phyloP scores from a whole-genome alignment of 2,113 vertebrate species.

The Anarhynchus alexandrinus region DNA sequence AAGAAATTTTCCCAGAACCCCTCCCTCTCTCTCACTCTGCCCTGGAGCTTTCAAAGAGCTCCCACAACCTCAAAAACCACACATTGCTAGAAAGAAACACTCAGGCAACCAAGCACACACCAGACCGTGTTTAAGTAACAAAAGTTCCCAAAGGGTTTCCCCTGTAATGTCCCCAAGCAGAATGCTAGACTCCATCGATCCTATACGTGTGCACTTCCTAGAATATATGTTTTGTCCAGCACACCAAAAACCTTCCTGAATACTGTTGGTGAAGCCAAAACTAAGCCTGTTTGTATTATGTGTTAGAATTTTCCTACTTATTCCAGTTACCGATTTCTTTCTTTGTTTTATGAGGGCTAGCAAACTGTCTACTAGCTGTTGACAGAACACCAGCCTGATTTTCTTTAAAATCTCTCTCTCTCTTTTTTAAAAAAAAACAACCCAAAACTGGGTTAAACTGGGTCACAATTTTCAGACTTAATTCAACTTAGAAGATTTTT shows the following conservation, averaged over 20 bases:
- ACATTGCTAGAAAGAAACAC: not conserved
- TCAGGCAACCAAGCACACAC: not conserved
- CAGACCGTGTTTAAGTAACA: not conserved
- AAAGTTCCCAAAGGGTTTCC: not conserved
- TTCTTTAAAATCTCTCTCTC: not conserved
- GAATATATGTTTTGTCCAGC: not conserved
- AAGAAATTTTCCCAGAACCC: not conserved
- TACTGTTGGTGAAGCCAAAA: not conserved
- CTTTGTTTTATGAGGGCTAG: not conserved
- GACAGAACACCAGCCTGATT: not conserved
- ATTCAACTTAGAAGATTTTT: not conserved
- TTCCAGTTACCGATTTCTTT: not conserved
- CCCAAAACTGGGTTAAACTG: not conserved
- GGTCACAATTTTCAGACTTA: not conserved
- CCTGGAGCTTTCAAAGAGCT: not conserved
- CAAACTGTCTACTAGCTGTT: not conserved
- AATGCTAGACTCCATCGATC: not conserved
- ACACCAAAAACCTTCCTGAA: not conserved
- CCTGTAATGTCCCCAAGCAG: not conserved
- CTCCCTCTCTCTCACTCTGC: not conserved
- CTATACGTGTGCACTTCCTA: not conserved
- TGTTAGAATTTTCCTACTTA: not conserved
- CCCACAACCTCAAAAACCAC: not conserved
- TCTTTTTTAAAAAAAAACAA: not conserved
- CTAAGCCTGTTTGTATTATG: not conserved